Conservation (phyloP, 2,888 invertebrate genomes). For the Stegophylla sp. region DNA sequence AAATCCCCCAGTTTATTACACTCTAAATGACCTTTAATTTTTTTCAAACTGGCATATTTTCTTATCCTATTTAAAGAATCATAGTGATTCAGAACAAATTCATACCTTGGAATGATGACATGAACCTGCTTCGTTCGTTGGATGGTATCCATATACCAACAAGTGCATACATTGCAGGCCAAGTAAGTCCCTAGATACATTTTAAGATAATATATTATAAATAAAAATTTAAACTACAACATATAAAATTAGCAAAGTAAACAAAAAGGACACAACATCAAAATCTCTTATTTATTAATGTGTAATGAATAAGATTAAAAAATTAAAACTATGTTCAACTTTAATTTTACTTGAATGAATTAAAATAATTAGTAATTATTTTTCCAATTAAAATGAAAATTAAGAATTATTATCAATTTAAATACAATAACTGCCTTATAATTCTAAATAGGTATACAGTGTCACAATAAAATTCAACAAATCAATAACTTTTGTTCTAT, state of each 20-base stretch:
- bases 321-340: no score
- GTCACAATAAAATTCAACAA: no score
- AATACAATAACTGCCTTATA: no score
- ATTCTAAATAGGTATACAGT: no score
- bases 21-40: constrained; percentile 41
- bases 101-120: constrained; percentile 77
- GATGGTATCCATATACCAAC: constrained; percentile 78
- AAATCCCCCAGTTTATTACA: constrained; percentile 37
- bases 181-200: constrained; percentile 71
- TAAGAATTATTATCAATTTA: no score
- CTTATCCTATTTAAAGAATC: constrained; percentile 49
- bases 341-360: no score
- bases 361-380: no score
- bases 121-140: constrained; percentile 75
- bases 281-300: no score
- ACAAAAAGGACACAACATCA: no score
- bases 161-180: constrained; percentile 79
- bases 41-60: constrained; percentile 38
- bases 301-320: no score
- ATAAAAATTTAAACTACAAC: background rate
- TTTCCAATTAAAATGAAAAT: no score
- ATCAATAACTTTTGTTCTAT: no score
- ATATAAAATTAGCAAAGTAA: background rate
- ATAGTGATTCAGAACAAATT: constrained; percentile 30
- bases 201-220: constrained; percentile 34